Conservation (phyloP, 1,140 invertebrate genomes). For the Sycobia sp. region DNA sequence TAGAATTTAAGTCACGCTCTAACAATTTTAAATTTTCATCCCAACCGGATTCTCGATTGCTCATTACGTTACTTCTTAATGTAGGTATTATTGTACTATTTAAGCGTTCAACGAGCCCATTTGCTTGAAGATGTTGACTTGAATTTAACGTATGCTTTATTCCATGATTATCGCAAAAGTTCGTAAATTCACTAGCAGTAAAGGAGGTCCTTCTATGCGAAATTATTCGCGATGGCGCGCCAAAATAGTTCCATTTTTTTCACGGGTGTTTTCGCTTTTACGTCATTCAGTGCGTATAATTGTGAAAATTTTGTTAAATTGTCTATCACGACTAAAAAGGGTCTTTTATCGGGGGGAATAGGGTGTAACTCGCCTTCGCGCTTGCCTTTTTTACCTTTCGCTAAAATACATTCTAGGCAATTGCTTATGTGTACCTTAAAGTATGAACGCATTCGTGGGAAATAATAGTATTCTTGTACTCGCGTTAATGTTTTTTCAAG, state of each 20-base stretch:
- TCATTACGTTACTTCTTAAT: conserved; percentile 11
- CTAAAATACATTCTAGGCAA: conserved; percentile 26
- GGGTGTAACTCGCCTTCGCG: conserved; percentile 21
- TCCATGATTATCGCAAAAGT: conserved; percentile 36
- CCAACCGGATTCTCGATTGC: conserved; percentile 1
- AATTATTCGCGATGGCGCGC: conserved; percentile 22
- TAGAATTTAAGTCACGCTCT: conserved; percentile 33
- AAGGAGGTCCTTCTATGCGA: conserved; percentile 44
- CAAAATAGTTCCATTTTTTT: conserved; percentile 23
- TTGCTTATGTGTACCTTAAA: conserved; percentile 25
- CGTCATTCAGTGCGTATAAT: too few relatives aligned
- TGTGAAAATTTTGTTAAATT: background rate
- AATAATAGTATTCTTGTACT: conserved; percentile 20
- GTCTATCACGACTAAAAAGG: conserved; percentile 5
- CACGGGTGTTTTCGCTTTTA: too few relatives aligned
- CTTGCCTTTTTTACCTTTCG: conserved; percentile 9
- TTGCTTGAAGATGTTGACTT: conserved; percentile 12
- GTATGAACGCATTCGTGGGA: conserved; percentile 19
- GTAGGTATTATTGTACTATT: too few relatives aligned
- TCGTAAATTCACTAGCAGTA: conserved; percentile 39
- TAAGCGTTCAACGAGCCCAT: too few relatives aligned
- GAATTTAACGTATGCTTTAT: too few relatives aligned
- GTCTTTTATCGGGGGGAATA: conserved; percentile 18
- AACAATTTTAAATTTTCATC: too few relatives aligned
- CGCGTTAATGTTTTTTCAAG: background rate